phyloP scores from a whole-genome alignment of 2,888 invertebrate genomes.

The Stegana nigrithorax region DNA sequence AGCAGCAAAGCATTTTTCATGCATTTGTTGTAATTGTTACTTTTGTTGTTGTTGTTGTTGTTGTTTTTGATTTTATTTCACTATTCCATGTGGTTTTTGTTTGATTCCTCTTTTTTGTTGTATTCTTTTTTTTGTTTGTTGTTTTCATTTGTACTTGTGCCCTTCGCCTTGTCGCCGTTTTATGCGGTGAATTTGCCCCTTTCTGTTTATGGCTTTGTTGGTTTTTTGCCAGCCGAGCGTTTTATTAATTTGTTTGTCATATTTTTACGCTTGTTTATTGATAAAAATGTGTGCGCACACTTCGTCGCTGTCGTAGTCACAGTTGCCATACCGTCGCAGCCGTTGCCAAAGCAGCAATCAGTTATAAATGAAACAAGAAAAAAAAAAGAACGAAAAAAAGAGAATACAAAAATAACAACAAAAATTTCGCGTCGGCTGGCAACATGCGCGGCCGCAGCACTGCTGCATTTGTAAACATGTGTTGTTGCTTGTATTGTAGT shows the following conservation, averaged over 20 bases:
- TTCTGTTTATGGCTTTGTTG: slow-evolving; percentile 7
- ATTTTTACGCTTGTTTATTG: slow-evolving; percentile 60
- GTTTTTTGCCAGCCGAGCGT: slow-evolving; percentile 38
- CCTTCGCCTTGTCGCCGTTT: too few species aligned
- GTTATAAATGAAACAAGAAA: too few species aligned
- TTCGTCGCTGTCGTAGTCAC: slow-evolving; percentile 10
- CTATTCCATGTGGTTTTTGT: background rate
- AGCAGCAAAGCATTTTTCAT: too few species aligned
- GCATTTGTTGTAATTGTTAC: too few species aligned
- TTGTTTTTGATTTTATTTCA: too few species aligned
- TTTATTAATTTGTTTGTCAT: slow-evolving; percentile 63
- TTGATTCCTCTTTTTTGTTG: slow-evolving; percentile 22
- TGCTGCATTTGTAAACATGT: slow-evolving; percentile 48
- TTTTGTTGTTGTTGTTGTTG: too few species aligned
- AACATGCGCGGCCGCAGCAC: slow-evolving; percentile 3
- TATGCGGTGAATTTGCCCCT: slow-evolving; percentile 28
- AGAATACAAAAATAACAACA: too few species aligned
- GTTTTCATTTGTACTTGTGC: too few species aligned
- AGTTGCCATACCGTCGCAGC: slow-evolving; percentile 4
- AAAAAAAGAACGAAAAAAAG: too few species aligned
- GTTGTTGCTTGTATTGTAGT: slow-evolving; percentile 41
- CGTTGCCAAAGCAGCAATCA: too few species aligned
- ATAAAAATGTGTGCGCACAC: slow-evolving; percentile 50
- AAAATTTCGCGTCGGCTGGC: slow-evolving; percentile 22
- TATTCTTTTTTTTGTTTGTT: slow-evolving; percentile 43